Evolutionary conservation across 53 echinoderm and acorn worm species (phyloP), one percentile per base, ranked within the genome.

Genomic region (Astropecten irregularis): DNA sequence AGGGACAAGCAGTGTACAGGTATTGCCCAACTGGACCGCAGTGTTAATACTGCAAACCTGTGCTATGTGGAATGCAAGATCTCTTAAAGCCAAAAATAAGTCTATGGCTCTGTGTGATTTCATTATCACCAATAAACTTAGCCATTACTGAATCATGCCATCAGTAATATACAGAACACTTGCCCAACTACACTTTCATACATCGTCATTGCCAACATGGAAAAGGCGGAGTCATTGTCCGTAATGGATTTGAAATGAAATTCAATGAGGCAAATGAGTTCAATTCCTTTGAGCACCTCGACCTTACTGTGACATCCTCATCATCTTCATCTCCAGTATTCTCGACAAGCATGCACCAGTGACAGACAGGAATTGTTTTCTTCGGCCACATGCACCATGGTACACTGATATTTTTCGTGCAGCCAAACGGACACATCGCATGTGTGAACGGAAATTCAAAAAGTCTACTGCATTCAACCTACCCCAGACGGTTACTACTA

Each of bases 11-110:
- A 42, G 42, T 42, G 42, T 42, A 42, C 6, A 42, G 11, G 42
- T 42, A 8, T 42, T 42, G 42, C 42, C 42, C 42, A 42, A 42
- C 42, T 42, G 6, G 42, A 42, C 42, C 42, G 42, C 42, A 42
- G 42, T 42, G 11, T 42, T 42, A 42, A 42, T 42, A 11, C 42
- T 42, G 42, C 42, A 42, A 42, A 42, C 42, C 42, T 42, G 81
- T 57, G 46, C n/a, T n/a, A 59, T 47, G 7, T 81, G 81, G 87
- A 87, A 87, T 27, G 81, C 87, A 18, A 87, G 88, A 50, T 88
- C 88, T 42, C 30, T 88, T 26, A 88, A 73, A 23, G 83, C 88
- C 40, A 67, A 49, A 67, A 22, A 67, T 3, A 79, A 79, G 54
- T 62, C 79, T 3, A 62, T 38, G 15, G 62, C 79, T 33, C 32